Evolutionary conservation across 2,888 invertebrate species (phyloP), one percentile per base, ranked within the genome.

Genomic region (Cephus pulcher): DNA sequence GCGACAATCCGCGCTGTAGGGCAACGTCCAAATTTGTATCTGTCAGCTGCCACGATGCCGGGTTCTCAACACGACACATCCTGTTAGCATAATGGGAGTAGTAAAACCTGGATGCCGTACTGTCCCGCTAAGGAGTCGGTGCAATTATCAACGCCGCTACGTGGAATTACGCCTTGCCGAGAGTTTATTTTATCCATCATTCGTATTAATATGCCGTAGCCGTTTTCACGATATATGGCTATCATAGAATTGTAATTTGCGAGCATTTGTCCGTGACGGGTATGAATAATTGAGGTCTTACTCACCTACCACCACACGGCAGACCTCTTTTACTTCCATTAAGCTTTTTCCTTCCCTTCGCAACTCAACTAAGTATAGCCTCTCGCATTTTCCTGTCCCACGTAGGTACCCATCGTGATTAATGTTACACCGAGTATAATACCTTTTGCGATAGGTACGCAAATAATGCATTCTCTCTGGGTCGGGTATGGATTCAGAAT

Each of bases 141-240:
- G 56, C 23, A 9, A 80, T 80, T 81, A 82, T 83, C 81, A 81
- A 80, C 75, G 76, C 70, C 70, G 34, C 79, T 74, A 56, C 75
- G 79, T 84, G 80, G 69, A 75, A 84, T 84, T 82, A 83, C 79
- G 74, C 56, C 69, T 75, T 80, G 82, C 80, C 84, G 84, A 81
- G 78, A 79, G 78, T 82, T 80, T 82, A 80, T 82, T 84, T 84
- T 82, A 78, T 80, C 79, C 79, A 81, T 84, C 84, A 82, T 81
- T 82, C 73, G 82, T 82, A 84, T 83, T 85, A 83, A 85, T 82
- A 80, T 68, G 80, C 74, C 82, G 73, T 37, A 75, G 80, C 75
- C 69, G 76, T 73, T 75, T 75, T 80, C 37, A 74, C 23, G 56
- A 83, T 82, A 84, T 83, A 84, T 80, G 78, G 80, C 79, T 76